Conservation (phyloP, 1,140 invertebrate species). For the Temnothorax curvispinosus region DNA sequence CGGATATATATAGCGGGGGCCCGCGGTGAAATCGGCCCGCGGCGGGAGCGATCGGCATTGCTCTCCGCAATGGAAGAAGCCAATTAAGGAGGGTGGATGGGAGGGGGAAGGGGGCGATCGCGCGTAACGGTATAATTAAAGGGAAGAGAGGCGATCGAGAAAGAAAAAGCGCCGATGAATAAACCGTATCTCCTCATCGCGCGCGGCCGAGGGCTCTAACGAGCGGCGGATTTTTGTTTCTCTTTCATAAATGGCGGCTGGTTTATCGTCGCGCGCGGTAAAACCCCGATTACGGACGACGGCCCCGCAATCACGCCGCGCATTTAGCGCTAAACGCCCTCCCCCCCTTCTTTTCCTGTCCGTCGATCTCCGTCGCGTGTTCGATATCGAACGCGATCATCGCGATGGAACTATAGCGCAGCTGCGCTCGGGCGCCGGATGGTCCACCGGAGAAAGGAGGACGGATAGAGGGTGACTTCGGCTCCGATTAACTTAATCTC, state of each 20-base stretch:
- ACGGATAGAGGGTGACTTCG: neutral
- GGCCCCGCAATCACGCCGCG: constrained; percentile 7
- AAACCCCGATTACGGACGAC: constrained; percentile 40
- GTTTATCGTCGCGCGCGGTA: constrained; percentile 45
- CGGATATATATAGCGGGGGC: constrained; percentile 25
- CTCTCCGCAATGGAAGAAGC: constrained; percentile 26
- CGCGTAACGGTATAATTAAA: constrained; percentile 70
- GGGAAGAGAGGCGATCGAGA: constrained; percentile 58
- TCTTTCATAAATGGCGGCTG: constrained; percentile 30
- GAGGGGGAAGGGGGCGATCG: constrained; percentile 20
- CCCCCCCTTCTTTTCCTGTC: neutral
- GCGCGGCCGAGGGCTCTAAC: constrained; percentile 47
- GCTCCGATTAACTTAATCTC: neutral
- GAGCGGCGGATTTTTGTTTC: neutral
- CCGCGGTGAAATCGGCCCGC: neutral
- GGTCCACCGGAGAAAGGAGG: neutral
- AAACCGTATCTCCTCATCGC: constrained; percentile 58
- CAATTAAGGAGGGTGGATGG: constrained; percentile 61
- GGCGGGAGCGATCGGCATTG: neutral
- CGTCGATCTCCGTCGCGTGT: neutral
- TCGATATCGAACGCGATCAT: constrained; percentile 6
- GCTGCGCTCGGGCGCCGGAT: neutral
- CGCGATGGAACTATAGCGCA: neutral
- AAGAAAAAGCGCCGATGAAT: constrained; percentile 40
- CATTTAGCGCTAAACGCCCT: constrained; percentile 27